Base-by-base conservation (phyloP, 2,113 vertebrate genomes). In the Lamprologus tigripictilis region DNA sequence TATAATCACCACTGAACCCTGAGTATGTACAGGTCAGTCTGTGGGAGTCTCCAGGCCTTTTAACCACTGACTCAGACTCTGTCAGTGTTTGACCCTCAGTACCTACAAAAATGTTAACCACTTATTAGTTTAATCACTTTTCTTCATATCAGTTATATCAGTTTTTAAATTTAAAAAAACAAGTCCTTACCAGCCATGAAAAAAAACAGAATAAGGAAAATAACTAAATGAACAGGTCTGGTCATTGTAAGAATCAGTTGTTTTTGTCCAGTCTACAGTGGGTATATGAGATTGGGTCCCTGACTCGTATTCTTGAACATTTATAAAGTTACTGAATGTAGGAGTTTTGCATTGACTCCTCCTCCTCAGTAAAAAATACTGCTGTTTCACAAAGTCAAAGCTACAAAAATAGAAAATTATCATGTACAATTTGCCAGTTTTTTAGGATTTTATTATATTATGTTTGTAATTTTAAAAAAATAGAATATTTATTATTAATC, bases 401-500 rank as follows among this genome's bases (percentile, higher is more conserved):
- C 54, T 26, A 26, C 54, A 26, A 28, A 28, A 57, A 0, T 9
- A 1, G 6, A 35, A 66, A 66, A 66, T 66, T 1, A 12, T 8
- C 4, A 13, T n/a, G 31, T 1, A n/a, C 6, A 66, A n/a, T 66
- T n/a, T 66, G 0, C 17, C 31, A 66, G 0, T 11, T 7, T n/a
- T 5, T 1, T 66, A 7, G n/a, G 31, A 66, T 66, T 8, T 31
- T 17, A 58, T 17, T 58, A 31, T 58, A 58, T 31, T 58, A 9
- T 4, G 26, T 31, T 58, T 9, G 55, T 58, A 31, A 58, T 58
- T 28, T 1, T 0, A 4, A 58, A 57, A 47, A 16, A 16, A 58
- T 58, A 1, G 0, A 58, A 28, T 28, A 58, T 58, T 17, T 9
- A 31, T 57, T 57, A 26, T 57, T 14, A 57, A 57, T 57, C 13